Evolutionary conservation across 2,888 invertebrate genomes (phyloP), one percentile per base, ranked within the genome.

Genomic region (Tetragnatha montana): DNA sequence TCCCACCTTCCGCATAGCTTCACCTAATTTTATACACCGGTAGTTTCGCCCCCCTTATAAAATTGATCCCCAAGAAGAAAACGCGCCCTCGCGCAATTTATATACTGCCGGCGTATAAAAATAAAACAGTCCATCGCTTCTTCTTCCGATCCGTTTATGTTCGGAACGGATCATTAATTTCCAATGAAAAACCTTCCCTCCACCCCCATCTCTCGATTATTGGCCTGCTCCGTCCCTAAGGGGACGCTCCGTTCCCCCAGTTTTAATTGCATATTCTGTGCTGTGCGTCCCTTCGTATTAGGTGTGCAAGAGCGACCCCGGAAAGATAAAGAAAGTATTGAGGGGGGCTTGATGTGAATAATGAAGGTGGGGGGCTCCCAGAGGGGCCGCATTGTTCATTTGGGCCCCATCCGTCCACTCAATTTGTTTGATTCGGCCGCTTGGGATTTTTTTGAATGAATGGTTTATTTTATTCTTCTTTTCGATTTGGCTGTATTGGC

Each of bases 131-230:
- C 89, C 89, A 89, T 89, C 82, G 87, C 76, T 78, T 85, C 85
- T 81, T 75, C 71, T 35, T 19, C 81, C 81, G 89, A 89, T 89
- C 81, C 89, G 89, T 89, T 89, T 89, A 89, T 81, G 89, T 89
- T 89, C 78, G 85, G 76, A 71, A 89, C 81, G 89, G 89, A 85
- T 89, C 89, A 89, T 89, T 89, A 89, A 89, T 89, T 89, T 89
- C 89, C 89, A 85, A 89, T 89, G 85, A 81, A 89, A 89, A 89
- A 89, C 51, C 71, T 76, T 70, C 60, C 81, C 79, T n/a, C 60
- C 51, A 7, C 50, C 51, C 83, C 84, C 50, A 21, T 60, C 60
- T 60, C 60, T n/a, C 60, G 12, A 17, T 60, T 12, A 17, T 17
- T 60, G 60, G 10, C 60, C 17, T n/a, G 60, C 60, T 8, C 60